A percentile compares a stretch with the other conserved stretches of the same genome.
Conservation (phyloP, 2,113 vertebrate species). For the Macaca mulatta region DNA sequence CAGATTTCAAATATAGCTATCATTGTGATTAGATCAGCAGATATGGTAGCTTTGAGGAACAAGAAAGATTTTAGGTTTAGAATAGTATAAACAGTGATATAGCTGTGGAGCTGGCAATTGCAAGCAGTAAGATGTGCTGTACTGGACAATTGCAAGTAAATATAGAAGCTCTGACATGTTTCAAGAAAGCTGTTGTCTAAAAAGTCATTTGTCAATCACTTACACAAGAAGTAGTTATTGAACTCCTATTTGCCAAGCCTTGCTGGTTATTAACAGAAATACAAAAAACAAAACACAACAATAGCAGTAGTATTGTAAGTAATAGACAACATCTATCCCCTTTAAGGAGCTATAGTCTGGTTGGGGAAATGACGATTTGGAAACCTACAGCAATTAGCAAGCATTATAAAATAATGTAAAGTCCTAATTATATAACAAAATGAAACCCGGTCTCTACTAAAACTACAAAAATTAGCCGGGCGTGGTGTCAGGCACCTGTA, state of each 20-base stretch:
- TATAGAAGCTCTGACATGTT: conserved; percentile 40
- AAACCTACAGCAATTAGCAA: conserved; percentile 31
- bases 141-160: conserved; percentile 40
- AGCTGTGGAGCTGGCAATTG: neutral
- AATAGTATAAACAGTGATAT: neutral
- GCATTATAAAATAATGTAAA: conserved; percentile 17
- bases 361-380: conserved; percentile 27
- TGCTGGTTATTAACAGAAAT: conserved; percentile 31
- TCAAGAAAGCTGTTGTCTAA: conserved; percentile 61
- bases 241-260: conserved; percentile 11
- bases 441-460: neutral
- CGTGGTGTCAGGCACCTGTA: too few species aligned
- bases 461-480: too few species aligned
- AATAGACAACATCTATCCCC: neutral
- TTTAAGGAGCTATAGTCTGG: conserved; percentile 13
- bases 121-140: conserved; percentile 20
- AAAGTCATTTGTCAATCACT: conserved; percentile 57
- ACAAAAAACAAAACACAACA: neutral
- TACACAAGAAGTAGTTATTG: conserved; percentile 55
- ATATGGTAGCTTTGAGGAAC: neutral
- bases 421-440: neutral
- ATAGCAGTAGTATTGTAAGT: too few species aligned
- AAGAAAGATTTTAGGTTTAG: conserved; percentile 33
- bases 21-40: conserved; percentile 7
- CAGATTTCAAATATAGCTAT: neutral